Percentiles rank a stretch among this genome's conserved stretches.
Evolutionary conservation across 2,888 invertebrate genomes (phyloP).

Genomic region (Agelastica alni): DNA sequence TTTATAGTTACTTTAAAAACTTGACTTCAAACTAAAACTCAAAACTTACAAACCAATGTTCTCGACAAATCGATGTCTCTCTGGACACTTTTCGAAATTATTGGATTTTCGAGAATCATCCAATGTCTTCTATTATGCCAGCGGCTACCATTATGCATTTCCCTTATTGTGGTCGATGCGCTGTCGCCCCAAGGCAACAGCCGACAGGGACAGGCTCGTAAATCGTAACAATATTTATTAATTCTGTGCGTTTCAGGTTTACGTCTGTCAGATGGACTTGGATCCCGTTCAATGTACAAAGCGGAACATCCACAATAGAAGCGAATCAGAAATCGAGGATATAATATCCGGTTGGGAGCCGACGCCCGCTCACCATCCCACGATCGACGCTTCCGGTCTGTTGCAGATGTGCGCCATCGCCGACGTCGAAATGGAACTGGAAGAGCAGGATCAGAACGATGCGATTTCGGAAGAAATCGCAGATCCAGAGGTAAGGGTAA

Average conservation of each 20-base stretch:
- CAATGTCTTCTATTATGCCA: no score
- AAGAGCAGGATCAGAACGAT: constrained; percentile 56
- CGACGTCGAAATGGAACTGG: constrained; percentile 82
- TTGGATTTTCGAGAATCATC: no score
- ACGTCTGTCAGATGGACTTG: constrained; percentile 84
- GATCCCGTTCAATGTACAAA: constrained; percentile 78
- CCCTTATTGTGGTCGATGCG: no score
- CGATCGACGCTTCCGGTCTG: constrained; percentile 80
- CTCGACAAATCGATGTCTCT: neutral
- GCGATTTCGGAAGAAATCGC: constrained; percentile 50
- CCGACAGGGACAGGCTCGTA: no score
- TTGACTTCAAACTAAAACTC: no score
- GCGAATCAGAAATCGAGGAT: constrained; percentile 75
- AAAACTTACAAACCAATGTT: neutral
- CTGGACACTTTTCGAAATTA: no score
- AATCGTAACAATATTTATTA: no score
- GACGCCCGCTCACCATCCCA: constrained; percentile 80
- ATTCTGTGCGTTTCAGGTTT: constrained; percentile 73
- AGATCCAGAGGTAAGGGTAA: constrained; percentile 47
- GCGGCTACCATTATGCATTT: no score
- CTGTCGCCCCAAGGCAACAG: no score
- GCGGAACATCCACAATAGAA: constrained; percentile 83
- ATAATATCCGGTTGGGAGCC: constrained; percentile 74
- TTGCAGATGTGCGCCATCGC: constrained; percentile 82
- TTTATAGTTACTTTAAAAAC: no score